phyloP scores from a whole-genome alignment of 37 sponge, comb jelly and placozoan species.

The Ianthella basta region DNA sequence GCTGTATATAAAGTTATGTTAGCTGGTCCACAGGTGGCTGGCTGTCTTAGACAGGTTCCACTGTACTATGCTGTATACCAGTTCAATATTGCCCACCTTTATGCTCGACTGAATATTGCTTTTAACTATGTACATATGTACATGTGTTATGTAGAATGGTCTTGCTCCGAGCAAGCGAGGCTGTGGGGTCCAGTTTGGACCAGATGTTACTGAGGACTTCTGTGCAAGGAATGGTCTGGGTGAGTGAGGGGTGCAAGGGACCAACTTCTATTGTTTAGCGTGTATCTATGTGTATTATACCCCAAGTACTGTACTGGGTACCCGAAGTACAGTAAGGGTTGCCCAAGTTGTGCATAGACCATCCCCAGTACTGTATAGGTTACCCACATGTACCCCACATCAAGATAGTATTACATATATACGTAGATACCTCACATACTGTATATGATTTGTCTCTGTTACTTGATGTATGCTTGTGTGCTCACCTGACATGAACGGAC shows the following conservation, averaged over 20 bases:
- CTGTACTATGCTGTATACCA: too few species aligned
- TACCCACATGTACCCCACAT: too few species aligned
- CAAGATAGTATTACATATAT: neutral
- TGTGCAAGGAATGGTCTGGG: conserved; percentile 75
- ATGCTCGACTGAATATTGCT: too few species aligned
- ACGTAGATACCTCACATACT: neutral
- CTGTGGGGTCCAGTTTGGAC: conserved; percentile 97
- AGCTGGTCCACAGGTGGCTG: too few species aligned
- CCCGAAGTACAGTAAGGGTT: too few species aligned
- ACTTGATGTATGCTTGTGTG: neutral
- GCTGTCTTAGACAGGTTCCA: too few species aligned
- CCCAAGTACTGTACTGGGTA: too few species aligned
- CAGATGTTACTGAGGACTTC: conserved; percentile 88
- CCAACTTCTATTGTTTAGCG: neutral
- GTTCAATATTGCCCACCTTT: too few species aligned
- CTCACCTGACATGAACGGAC: too few species aligned
- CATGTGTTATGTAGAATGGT: conserved; percentile 51
- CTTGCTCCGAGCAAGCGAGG: conserved; percentile 93
- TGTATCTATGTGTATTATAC: neutral
- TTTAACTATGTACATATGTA: too few species aligned
- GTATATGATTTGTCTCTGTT: neutral
- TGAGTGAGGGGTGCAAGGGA: conserved; percentile 18
- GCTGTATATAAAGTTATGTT: too few species aligned
- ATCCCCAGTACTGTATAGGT: neutral
- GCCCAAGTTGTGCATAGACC: neutral